phyloP scores from a whole-genome alignment of 2,888 invertebrate genomes.

The Crepidodera aurea region DNA sequence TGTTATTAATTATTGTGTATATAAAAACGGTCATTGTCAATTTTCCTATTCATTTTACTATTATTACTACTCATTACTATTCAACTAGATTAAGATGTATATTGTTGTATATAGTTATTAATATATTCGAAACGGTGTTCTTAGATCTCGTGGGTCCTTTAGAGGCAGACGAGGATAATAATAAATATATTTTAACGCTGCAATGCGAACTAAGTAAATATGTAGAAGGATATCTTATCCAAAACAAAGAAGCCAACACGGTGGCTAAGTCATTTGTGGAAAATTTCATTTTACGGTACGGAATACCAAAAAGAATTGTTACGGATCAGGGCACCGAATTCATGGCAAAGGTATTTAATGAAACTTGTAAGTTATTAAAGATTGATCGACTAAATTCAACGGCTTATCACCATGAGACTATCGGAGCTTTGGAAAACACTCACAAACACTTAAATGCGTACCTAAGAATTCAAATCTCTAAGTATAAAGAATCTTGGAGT shows the following conservation, averaged over 20 bases:
- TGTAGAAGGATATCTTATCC: not conserved
- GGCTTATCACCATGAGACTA: constrained; percentile 31
- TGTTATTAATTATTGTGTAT: too few relatives aligned
- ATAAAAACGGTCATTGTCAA: too few relatives aligned
- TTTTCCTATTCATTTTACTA: too few relatives aligned
- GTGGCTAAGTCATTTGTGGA: not conserved
- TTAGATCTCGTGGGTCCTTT: constrained; percentile 5
- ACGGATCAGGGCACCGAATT: not conserved
- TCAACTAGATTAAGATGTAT: too few relatives aligned
- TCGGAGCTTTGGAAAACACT: constrained; percentile 34
- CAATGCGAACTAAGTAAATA: constrained; percentile 12
- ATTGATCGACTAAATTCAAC: constrained; percentile 28
- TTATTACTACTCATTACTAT: too few relatives aligned
- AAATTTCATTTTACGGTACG: not conserved
- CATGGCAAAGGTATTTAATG: constrained; percentile 1
- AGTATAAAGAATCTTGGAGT: constrained; percentile 29
- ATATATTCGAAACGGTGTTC: not conserved
- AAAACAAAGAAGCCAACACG: not conserved
- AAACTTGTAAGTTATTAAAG: constrained; percentile 33
- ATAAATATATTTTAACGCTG: constrained; percentile 1
- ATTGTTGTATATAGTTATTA: too few relatives aligned
- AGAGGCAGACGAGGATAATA: not conserved
- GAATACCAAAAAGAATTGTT: not conserved
- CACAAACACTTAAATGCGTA: constrained; percentile 30
- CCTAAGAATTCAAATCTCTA: constrained; percentile 28